phyloP scores from a whole-genome alignment of 2,797 vertebrate genomes.

The Atherinosoma microstoma region DNA sequence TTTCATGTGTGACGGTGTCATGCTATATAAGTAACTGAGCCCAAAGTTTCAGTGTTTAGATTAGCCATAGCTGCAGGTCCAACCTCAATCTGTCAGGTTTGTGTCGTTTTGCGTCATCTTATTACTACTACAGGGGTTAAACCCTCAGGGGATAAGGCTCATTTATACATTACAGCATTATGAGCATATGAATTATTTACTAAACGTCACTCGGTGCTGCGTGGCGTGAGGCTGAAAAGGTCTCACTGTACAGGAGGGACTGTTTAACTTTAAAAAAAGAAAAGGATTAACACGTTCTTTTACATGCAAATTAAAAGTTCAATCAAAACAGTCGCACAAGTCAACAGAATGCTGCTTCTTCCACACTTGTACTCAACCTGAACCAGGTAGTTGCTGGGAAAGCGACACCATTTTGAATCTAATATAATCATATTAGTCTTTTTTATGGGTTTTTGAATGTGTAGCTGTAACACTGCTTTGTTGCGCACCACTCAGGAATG shows the following conservation, averaged over 20 bases:
- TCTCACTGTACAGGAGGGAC: background rate
- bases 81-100: slow-evolving; percentile 68
- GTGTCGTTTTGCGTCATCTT: slow-evolving; percentile 35
- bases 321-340: background rate
- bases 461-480: background rate
- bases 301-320: background rate
- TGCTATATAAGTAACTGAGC: slow-evolving; percentile 39
- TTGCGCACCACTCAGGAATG: background rate
- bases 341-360: background rate
- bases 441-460: background rate
- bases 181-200: slow-evolving; percentile 61
- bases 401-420: background rate
- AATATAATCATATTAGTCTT: background rate
- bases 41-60: slow-evolving; percentile 42
- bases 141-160: slow-evolving; percentile 30
- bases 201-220: slow-evolving; percentile 9
- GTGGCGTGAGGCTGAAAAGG: slow-evolving; percentile 22
- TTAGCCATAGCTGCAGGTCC: slow-evolving; percentile 38
- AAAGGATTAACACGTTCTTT: background rate
- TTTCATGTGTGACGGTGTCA: slow-evolving; percentile 43
- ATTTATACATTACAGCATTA: slow-evolving; percentile 49
- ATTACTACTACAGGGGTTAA: slow-evolving; percentile 39
- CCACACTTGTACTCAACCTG: background rate
- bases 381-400: background rate
- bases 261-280: background rate